phyloP scores from a whole-genome alignment of 2,113 vertebrate genomes.

The Oceanites oceanicus region DNA sequence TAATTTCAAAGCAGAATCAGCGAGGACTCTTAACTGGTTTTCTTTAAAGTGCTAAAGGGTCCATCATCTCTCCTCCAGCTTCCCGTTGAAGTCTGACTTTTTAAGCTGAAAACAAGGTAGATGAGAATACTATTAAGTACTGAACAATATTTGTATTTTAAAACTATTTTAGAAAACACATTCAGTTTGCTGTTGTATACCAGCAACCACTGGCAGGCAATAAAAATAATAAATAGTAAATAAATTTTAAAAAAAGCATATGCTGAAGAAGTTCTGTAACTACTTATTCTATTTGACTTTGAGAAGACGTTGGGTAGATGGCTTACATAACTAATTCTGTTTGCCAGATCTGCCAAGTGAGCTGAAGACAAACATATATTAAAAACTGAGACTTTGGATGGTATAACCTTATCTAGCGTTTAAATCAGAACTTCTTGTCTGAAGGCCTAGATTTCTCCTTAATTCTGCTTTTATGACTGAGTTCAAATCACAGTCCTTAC shows the following conservation, averaged over 20 bases:
- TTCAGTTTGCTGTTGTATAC: background rate
- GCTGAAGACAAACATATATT: background rate
- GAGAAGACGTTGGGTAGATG: background rate
- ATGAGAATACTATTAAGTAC: background rate
- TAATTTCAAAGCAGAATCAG: background rate
- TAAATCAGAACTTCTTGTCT: background rate
- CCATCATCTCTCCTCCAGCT: background rate
- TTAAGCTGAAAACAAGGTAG: background rate
- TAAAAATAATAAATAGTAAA: background rate
- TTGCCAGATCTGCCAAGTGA: background rate
- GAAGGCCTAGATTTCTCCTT: background rate
- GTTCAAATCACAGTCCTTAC: background rate
- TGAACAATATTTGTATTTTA: background rate
- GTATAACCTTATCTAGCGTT: background rate
- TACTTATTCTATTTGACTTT: background rate
- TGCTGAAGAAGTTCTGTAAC: background rate
- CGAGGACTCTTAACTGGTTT: fast-evolving
- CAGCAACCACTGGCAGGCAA: background rate
- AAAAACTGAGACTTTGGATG: background rate
- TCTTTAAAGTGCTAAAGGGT: background rate
- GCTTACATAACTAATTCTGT: background rate
- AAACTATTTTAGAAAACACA: background rate
- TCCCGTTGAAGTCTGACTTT: background rate
- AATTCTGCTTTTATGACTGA: background rate
- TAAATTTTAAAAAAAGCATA: background rate